Evolutionary conservation across 1,140 invertebrate species (phyloP).

Genomic region (Macrocentrus cingulum): DNA sequence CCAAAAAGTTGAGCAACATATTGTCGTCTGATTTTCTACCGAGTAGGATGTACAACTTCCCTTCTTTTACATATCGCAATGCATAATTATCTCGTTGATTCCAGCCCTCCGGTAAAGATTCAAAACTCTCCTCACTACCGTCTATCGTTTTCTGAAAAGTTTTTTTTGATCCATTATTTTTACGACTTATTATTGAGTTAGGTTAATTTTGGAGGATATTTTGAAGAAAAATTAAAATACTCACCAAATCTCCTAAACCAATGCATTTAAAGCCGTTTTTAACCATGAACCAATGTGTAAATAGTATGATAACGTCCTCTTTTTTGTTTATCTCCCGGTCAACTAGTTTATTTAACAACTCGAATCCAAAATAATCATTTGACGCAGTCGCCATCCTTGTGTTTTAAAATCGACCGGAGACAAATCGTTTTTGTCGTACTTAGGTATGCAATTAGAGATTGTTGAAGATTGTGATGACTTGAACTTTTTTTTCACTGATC

Average conservation of each 20-base stretch:
- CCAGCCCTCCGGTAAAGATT: conserved; percentile 72
- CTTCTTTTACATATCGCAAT: conserved; percentile 67
- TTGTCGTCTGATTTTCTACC: conserved; percentile 66
- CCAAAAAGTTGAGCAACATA: conserved; percentile 69
- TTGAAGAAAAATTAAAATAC: too few relatives aligned
- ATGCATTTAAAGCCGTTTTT: conserved; percentile 73
- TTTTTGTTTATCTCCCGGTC: conserved; percentile 66
- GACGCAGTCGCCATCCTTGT: conserved; percentile 34
- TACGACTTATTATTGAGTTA: neutral
- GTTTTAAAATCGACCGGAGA: conserved; percentile 20
- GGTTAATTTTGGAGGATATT: too few relatives aligned
- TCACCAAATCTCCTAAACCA: conserved; percentile 70
- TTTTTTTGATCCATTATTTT: neutral
- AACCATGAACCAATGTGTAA: conserved; percentile 72
- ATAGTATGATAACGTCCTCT: conserved; percentile 69
- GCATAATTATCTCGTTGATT: conserved; percentile 65
- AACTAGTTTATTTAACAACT: conserved; percentile 67
- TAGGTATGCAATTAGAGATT: neutral
- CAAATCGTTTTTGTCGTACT: neutral
- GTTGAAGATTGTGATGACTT: neutral
- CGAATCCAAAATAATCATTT: conserved; percentile 67
- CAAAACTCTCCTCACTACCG: conserved; percentile 63
- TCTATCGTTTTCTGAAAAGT: conserved; percentile 64
- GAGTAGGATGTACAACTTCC: conserved; percentile 68
- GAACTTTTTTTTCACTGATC: too few relatives aligned